Base-by-base conservation (phyloP, 2,888 invertebrate species). In the Nomada fucata region DNA sequence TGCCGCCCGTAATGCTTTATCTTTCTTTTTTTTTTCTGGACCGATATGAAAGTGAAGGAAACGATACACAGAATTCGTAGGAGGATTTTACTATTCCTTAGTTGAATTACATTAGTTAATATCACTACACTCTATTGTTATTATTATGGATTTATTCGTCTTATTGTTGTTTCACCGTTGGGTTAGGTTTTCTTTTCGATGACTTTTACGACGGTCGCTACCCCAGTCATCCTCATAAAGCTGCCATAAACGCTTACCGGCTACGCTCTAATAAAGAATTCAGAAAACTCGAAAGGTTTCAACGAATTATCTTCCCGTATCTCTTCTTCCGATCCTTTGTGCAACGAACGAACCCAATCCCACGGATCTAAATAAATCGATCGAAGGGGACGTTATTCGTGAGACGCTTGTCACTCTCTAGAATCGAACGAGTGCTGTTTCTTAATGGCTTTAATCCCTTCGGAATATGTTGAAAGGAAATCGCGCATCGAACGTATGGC, bases 191-290 rank as follows among this genome's bases (percentile, higher is more conserved):
- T 88, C 87, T 89, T 86, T 76, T 72, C 63, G 72, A 85, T 80
- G 84, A 85, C 87, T 83, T 83, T 84, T 79, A 84, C 74, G 72
- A 77, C 79, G 81, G 87, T 89, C 89, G 86, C 86, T 85, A 87
- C 75, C 84, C 75, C 78, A 75, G 83, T 79, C 84, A 87, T 75
- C 86, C 88, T 90, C 88, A 84, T 86, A 86, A 89, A 86, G 90
- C 91, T 91, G 91, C 91, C 91, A 91, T 91, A 91, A 89, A 89
- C 86, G 89, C 89, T 88, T 88, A 89, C 88, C 84, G 84, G 83
- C 80, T 83, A 79, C 76, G 72, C 79, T 67, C 72, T 83, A 81
- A 82, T 76, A 78, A 82, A 78, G 82, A 79, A 65, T 64, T 82
- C 82, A 74, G 70, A 82, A 82, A 83, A 83, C 71, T 76, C 69